Conservation (phyloP, 2,888 invertebrate species). For the Bedellia somnulentella region DNA sequence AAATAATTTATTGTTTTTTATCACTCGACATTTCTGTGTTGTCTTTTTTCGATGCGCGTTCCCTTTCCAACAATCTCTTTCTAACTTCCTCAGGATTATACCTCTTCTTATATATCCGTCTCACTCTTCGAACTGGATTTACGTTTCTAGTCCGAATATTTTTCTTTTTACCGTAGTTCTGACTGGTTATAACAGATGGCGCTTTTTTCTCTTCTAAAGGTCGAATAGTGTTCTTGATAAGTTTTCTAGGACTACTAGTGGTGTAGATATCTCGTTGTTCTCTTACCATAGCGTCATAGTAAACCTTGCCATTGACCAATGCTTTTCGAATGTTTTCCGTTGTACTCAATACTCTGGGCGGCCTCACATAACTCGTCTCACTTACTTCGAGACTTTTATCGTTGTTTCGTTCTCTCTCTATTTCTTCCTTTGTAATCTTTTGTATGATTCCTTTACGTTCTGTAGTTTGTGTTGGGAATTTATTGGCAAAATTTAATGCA, state of each 20-base stretch:
- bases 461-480: conserved; percentile 28
- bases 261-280: conserved; percentile 34
- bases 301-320: conserved; percentile 47
- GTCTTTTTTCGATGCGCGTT: too few species aligned
- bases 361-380: conserved; percentile 38
- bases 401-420: conserved; percentile 26
- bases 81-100: conserved; percentile 57
- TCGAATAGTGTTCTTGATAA: conserved; percentile 9
- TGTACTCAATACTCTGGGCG: conserved; percentile 32
- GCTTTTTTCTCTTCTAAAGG: conserved; percentile 21
- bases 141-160: conserved; percentile 30
- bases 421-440: conserved; percentile 44
- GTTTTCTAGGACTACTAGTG: conserved; percentile 11
- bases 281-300: conserved; percentile 45
- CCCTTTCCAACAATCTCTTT: conserved; percentile 44
- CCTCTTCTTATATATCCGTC: conserved; percentile 43
- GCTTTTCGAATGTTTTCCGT: conserved; percentile 47
- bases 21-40: too few species aligned
- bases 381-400: conserved; percentile 49
- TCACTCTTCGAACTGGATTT: conserved; percentile 41
- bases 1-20: too few species aligned
- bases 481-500: conserved; percentile 29
- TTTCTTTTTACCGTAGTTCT: conserved; percentile 27
- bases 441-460: conserved; percentile 40
- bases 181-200: conserved; percentile 21